Percentiles rank a stretch among this genome's conserved stretches.
Evolutionary conservation across 2,888 invertebrate genomes (phyloP).

Genomic region (Asteroscopus sphinx): DNA sequence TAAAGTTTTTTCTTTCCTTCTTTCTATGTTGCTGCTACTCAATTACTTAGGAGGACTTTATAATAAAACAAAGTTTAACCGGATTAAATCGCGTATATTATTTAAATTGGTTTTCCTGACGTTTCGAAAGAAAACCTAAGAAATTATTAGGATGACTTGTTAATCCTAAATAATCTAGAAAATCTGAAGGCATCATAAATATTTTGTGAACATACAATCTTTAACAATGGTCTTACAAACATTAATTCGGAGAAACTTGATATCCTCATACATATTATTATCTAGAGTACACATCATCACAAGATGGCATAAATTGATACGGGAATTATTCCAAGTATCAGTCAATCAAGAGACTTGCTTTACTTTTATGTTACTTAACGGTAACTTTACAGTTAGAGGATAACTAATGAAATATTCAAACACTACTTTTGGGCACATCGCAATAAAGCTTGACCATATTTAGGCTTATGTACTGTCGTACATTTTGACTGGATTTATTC

Average conservation of each 20-base stretch:
- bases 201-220: background rate
- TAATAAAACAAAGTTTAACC: too few species aligned
- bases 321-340: slow-evolving; percentile 19
- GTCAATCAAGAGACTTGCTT: slow-evolving; percentile 30
- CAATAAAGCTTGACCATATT: slow-evolving; percentile 20
- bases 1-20: too few species aligned
- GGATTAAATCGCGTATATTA: too few species aligned
- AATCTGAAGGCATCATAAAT: background rate
- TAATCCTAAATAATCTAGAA: background rate
- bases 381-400: slow-evolving; percentile 41
- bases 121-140: too few species aligned
- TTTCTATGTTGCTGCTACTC: too few species aligned
- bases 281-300: slow-evolving; percentile 17
- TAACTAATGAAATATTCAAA: slow-evolving; percentile 22
- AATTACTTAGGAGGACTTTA: too few species aligned
- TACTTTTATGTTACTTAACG: slow-evolving; percentile 45
- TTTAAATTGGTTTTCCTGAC: too few species aligned
- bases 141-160: too few species aligned
- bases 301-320: slow-evolving; percentile 50
- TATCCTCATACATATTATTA: slow-evolving; percentile 8
- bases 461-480: slow-evolving; percentile 9
- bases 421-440: slow-evolving; percentile 25
- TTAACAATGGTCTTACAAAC: slow-evolving; percentile 7
- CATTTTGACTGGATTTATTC: slow-evolving; percentile 8
- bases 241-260: slow-evolving; percentile 12